Percentiles rank a stretch among this genome's conserved stretches.
phyloP scores from a whole-genome alignment of 2,113 vertebrate genomes.

The Perca flavescens region DNA sequence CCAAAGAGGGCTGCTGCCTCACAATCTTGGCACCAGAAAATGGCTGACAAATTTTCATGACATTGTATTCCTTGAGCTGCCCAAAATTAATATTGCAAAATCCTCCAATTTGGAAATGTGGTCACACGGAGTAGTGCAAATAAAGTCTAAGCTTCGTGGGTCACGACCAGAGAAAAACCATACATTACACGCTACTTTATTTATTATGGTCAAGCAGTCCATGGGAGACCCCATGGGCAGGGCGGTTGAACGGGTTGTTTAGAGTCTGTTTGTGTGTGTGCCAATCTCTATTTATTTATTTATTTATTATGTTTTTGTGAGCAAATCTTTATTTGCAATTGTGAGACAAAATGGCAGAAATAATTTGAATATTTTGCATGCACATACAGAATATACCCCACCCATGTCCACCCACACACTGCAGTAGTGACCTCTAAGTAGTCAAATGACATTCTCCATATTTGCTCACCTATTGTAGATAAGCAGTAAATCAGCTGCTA shows the following conservation, averaged over 20 bases:
- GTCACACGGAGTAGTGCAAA: not conserved
- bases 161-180: not conserved
- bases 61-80: not conserved
- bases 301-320: too few relatives aligned
- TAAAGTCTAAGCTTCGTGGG: not conserved
- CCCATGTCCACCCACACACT: not conserved
- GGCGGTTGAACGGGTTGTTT: too few relatives aligned
- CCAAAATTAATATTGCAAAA: not conserved
- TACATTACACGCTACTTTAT: not conserved
- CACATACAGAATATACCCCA: too few relatives aligned
- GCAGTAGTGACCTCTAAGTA: constrained; percentile 16
- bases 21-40: not conserved
- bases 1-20: not conserved
- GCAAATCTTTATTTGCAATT: too few relatives aligned
- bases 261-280: too few relatives aligned
- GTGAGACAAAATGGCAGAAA: too few relatives aligned
- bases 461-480: constrained; percentile 59
- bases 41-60: not conserved
- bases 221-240: too few relatives aligned
- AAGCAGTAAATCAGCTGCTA: constrained; percentile 51
- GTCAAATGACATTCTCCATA: constrained; percentile 41
- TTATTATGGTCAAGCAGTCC: not conserved
- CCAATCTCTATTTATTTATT: too few relatives aligned
- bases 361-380: too few relatives aligned
- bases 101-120: not conserved